These are phyloP conservation scores for Caranx ignobilis DNA, from an alignment of 2,113 vertebrate genomes.

Conservation along the genomic window DNA sequence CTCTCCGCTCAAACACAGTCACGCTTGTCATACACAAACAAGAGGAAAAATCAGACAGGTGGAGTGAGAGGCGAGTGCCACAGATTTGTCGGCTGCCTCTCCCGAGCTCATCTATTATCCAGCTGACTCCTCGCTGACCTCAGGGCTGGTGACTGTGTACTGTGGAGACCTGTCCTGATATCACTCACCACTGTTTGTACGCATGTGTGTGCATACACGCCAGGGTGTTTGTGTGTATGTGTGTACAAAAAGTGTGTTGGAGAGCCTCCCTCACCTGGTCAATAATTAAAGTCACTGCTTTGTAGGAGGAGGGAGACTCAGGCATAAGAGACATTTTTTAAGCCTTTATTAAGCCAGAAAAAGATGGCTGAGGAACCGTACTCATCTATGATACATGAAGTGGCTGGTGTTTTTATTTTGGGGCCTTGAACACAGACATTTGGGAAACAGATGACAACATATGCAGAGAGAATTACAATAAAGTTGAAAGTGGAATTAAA, in stretches of 20 bases:
- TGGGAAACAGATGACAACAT: background rate
- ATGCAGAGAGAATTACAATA: background rate
- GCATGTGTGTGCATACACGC: slow-evolving; percentile 7
- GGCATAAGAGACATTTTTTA: slow-evolving; percentile 8
- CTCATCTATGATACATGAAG: slow-evolving; percentile 40
- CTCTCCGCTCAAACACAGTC: slow-evolving; percentile 13
- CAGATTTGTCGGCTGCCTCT: slow-evolving; percentile 58
- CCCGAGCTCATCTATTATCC: slow-evolving; percentile 78
- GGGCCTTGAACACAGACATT: slow-evolving; percentile 1
- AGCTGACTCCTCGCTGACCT: slow-evolving; percentile 73
- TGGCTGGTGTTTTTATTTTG: slow-evolving; percentile 22
- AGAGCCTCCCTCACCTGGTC: slow-evolving; percentile 53
- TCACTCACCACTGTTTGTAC: slow-evolving; percentile 53
- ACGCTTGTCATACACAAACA: slow-evolving; percentile 16
- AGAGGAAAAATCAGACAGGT: slow-evolving; percentile 25
- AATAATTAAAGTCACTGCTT: slow-evolving; percentile 72
- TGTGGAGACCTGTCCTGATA: slow-evolving; percentile 45
- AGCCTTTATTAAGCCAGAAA: slow-evolving; percentile 21
- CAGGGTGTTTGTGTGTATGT: slow-evolving; percentile 15
- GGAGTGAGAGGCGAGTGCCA: slow-evolving; percentile 38
- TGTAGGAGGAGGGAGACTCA: slow-evolving; percentile 29
- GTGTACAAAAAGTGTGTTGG: slow-evolving; percentile 4
- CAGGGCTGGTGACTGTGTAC: slow-evolving; percentile 39
- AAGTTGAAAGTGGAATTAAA: slow-evolving; percentile 7
- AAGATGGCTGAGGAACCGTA: slow-evolving; percentile 16